phyloP scores from a whole-genome alignment of 2,113 vertebrate species.

The Euleptes europaea region DNA sequence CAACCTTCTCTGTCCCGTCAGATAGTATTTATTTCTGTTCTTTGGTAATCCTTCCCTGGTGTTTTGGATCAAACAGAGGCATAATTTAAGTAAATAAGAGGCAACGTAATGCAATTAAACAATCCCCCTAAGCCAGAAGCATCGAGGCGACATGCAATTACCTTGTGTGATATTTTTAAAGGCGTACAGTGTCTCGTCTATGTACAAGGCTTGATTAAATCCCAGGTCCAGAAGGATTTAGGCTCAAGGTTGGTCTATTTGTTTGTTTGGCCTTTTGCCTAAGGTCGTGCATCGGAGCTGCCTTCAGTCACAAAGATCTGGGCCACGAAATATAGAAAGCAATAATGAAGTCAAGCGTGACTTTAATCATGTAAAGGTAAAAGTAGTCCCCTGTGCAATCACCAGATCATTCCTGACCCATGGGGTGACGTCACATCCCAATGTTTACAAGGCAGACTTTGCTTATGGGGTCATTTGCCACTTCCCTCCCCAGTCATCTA shows the following conservation, averaged over 20 bases:
- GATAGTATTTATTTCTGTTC: constrained; percentile 61
- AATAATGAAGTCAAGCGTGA: no score
- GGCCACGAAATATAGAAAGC: no score
- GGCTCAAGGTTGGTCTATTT: no score
- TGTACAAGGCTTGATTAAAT: background rate
- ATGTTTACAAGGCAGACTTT: no score
- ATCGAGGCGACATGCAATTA: constrained; percentile 65
- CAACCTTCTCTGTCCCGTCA: constrained; percentile 50
- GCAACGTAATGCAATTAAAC: constrained; percentile 64
- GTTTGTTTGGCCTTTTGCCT: background rate
- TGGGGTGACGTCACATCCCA: no score
- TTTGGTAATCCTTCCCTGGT: constrained; percentile 50
- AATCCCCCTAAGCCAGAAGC: constrained; percentile 60
- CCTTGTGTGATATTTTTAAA: constrained; percentile 53
- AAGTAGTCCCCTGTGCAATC: no score
- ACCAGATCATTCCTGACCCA: no score
- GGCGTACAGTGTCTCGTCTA: constrained; percentile 31
- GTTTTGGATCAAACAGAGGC: constrained; percentile 61
- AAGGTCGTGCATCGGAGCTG: background rate
- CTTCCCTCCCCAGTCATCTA: no score
- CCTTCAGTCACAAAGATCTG: background rate
- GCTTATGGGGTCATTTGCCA: no score
- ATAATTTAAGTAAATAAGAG: constrained; percentile 66
- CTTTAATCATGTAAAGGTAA: no score
- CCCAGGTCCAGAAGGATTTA: background rate